Evolutionary conservation across 2,888 invertebrate species (phyloP), one percentile per base, ranked within the genome.

Genomic region (Epistrophe eligans): DNA sequence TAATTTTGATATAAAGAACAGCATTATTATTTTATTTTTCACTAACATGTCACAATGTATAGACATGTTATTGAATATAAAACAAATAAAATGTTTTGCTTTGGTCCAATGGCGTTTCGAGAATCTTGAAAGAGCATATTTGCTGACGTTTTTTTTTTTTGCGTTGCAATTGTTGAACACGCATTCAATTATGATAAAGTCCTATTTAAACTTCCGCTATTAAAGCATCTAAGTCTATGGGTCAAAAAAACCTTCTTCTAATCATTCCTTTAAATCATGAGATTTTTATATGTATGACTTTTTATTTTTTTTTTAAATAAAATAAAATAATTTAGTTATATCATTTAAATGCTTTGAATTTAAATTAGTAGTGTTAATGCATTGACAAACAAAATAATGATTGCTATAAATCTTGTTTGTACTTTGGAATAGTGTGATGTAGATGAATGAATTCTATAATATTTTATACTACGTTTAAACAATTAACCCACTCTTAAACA

Each of bases 361-460:
- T 64, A 66, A 77, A 52, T 70, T 40, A 67, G 62, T 55, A 72
- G 72, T 82, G 82, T 77, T 77, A 82, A 82, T 82, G 82, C 77
- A 82, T 77, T 72, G 32, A 66, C 77, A 82, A 82, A 82, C 40
- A 71, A 64, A 5, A 77, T 74, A 40, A 40, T 77, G 11, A n/a
- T 19, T 10, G 24, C 38, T 32, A 35, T n/a, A n/a, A n/a, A 13
- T 9, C n/a, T 15, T 38, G 38, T 43, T 19, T 52, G 66, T 57
- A 40, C 73, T 62, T 70, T 40, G 40, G 17, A 64, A 52, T 45
- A 17, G 19, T 45, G 15, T 60, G 32, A 15, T 32, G 13, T 17
- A 35, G 1, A 17, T 32, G 8, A 64, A 43, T 35, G 11, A 24
- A 28, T 40, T n/a, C 13, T 28, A 40, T 13, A 64, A 6, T 17